These are phyloP conservation scores for Monarcha castaneiventris DNA, from an alignment of 2,113 vertebrate species.

Conservation along the genomic window DNA sequence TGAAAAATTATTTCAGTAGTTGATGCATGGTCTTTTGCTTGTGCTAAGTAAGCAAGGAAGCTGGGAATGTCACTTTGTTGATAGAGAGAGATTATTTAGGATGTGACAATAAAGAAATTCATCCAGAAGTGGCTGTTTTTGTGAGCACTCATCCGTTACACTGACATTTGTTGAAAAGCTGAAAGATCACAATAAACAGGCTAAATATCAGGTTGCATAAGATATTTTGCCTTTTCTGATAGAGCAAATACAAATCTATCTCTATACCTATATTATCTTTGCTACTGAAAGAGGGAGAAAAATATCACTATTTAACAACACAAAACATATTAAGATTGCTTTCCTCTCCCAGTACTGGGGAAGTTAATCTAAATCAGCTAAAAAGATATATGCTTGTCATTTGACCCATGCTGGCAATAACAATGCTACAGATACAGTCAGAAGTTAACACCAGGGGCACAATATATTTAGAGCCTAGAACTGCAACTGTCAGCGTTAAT, in stretches of 20 bases:
- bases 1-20: background rate
- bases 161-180: constrained; percentile 1
- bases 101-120: constrained; percentile 2
- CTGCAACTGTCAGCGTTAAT: background rate
- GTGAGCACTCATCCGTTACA: background rate
- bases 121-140: background rate
- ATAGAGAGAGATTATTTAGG: background rate
- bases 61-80: background rate
- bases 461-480: background rate
- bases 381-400: background rate
- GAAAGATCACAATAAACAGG: background rate
- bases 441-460: background rate
- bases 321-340: background rate
- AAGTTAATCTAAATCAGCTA: background rate
- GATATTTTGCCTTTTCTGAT: background rate
- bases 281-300: background rate
- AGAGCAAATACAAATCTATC: background rate
- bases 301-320: background rate
- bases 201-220: background rate
- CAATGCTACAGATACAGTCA: background rate
- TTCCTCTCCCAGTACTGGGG: background rate
- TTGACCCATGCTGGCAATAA: background rate
- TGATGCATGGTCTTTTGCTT: background rate
- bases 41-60: background rate
- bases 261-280: background rate